Evolutionary conservation across 1,140 invertebrate species (phyloP), one percentile per base, ranked within the genome.

Genomic region (Stenopsyche tienmushanensis): DNA sequence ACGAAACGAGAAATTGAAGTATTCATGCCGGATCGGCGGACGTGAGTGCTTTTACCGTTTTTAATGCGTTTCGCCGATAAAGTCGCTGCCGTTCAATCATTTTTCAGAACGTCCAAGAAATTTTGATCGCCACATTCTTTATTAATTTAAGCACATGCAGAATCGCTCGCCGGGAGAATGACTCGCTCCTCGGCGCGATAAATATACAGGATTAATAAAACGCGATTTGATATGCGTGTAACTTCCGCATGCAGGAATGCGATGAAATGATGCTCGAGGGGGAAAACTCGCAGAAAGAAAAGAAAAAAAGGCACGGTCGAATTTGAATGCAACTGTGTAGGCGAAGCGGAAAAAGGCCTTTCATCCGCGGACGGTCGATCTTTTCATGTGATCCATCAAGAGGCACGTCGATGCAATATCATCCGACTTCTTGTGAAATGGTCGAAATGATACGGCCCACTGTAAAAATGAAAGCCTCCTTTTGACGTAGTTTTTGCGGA

Each of bases 351-450:
- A 13, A 13, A 5, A 34, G 5, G 29, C 5, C 29, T 7, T 34
- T 5, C 29, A 13, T 13, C 17, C 23, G 21, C 3, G 21, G 5
- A 5, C 7, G 23, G 47, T 50, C 44, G 44, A 45, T 18, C 8
- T 20, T 18, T 50, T 50, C 47, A 50, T 50, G n/a, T 20, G 18
- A 21, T 50, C 21, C 47, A 50, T 50, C 47, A 21, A 50, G 47
- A 50, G 21, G 44, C 5, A 8, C 17, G 44, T 5, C 21, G 47
- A n/a, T 50, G 47, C 47, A 20, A 20, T 9, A 9, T 20, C 47
- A 34, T 5, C 13, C 29, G 29, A 34, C 29, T 34, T 34, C 29
- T 13, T 13, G 29, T 13, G 13, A 34, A 34, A 34, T 7, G 13
- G 29, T 7, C 29, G 29, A 34, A 34, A 34, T 34, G 29, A 34